Evolutionary conservation across 2,888 invertebrate genomes (phyloP).

Genomic region (Cantharis rustica): DNA sequence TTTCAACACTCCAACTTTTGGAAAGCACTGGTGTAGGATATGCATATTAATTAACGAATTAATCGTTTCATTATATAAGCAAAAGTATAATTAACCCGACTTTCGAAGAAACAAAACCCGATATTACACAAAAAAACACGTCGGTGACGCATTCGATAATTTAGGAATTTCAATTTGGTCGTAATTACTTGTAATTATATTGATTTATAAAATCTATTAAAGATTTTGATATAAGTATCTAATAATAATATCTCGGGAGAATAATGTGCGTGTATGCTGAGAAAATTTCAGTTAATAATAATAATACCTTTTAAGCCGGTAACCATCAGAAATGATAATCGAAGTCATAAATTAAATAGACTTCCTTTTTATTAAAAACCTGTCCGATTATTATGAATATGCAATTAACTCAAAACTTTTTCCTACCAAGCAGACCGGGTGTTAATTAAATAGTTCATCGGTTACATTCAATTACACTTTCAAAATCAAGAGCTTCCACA

Average conservation of each 20-base stretch:
- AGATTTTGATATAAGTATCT: background rate
- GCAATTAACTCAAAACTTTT: slow-evolving; percentile 17
- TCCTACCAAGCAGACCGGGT: slow-evolving; percentile 4
- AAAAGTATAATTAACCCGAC: background rate
- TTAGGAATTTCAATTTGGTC: background rate
- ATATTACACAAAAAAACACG: background rate
- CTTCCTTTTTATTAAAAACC: slow-evolving; percentile 13
- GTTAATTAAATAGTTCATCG: slow-evolving; percentile 12
- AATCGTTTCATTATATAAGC: background rate
- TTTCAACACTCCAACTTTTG: background rate
- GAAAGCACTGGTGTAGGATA: background rate
- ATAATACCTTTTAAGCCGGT: slow-evolving; percentile 6
- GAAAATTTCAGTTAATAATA: background rate
- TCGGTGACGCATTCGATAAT: background rate
- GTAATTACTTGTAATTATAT: background rate
- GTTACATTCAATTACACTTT: slow-evolving; percentile 13
- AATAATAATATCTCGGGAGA: background rate
- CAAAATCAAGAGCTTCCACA: background rate
- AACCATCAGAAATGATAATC: slow-evolving; percentile 15
- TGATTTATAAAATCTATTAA: background rate
- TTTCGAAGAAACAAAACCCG: background rate
- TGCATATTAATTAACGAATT: background rate
- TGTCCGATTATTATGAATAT: slow-evolving; percentile 19
- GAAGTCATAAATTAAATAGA: slow-evolving; percentile 13
- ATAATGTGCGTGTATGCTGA: background rate